Percentiles rank a stretch among this genome's conserved stretches.
phyloP scores from a whole-genome alignment of 2,888 invertebrate species.

The Sphecodes monilicornis region DNA sequence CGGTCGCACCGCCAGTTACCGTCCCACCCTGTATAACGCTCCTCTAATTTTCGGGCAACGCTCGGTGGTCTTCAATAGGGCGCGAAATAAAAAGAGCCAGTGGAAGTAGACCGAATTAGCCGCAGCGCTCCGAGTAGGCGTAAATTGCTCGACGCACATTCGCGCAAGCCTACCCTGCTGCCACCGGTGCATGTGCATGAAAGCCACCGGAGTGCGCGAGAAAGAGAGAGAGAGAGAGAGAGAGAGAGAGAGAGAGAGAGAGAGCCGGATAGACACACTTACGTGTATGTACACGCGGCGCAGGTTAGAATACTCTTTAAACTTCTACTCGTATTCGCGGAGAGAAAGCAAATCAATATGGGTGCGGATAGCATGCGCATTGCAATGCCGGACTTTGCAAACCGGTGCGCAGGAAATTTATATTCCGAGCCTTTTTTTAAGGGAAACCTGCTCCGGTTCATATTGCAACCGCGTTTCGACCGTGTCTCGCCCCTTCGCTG shows the following conservation, averaged over 20 bases:
- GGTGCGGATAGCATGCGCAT: slow-evolving; percentile 80
- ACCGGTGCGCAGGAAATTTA: slow-evolving; percentile 74
- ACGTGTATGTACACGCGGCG: slow-evolving; percentile 28
- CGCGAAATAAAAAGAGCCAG: slow-evolving; percentile 61
- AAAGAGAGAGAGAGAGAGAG: background rate
- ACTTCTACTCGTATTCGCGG: slow-evolving; percentile 62
- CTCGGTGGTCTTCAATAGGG: slow-evolving; percentile 54
- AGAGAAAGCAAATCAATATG: slow-evolving; percentile 79
- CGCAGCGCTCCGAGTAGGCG: slow-evolving; percentile 65
- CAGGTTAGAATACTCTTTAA: slow-evolving; percentile 66
- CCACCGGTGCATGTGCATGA: slow-evolving; percentile 12
- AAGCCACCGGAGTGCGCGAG: background rate
- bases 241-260: slow-evolving; percentile 10
- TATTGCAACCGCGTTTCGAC: background rate
- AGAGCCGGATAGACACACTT: slow-evolving; percentile 29
- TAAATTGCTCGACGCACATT: slow-evolving; percentile 69
- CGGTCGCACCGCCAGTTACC: background rate
- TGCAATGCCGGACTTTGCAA: slow-evolving; percentile 73
- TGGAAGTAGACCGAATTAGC: slow-evolving; percentile 63
- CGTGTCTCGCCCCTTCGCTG: background rate
- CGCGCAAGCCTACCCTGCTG: slow-evolving; percentile 24
- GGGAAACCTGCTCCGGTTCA: background rate
- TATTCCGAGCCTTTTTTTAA: slow-evolving; percentile 54
- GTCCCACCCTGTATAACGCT: slow-evolving; percentile 25
- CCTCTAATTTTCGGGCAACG: slow-evolving; percentile 51